Base-by-base conservation (phyloP, 1,140 invertebrate species). In the Atta colombica region DNA sequence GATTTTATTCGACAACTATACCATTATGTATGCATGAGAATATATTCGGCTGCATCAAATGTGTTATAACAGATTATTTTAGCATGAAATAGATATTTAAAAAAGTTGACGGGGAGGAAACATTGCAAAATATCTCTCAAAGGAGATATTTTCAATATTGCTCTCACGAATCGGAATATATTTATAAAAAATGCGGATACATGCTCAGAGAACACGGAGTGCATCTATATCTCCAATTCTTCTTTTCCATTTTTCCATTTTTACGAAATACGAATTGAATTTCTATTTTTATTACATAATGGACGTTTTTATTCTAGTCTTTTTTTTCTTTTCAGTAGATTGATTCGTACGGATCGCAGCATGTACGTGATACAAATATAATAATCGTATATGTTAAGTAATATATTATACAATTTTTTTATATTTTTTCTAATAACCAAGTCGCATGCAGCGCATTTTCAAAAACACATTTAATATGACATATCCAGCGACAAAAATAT, bases 261-360 rank as follows among this genome's bases (percentile, higher is more conserved):
- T 51, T 45, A 31, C 28, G 12, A 82, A 72, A 82, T 72, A 60
- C 25, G 39, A 84, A 74, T 60, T 74, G 39, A 75, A 75, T 84
- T 25, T 75, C 18, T 51, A 51, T 75, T 75, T 84, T 51, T 61
- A n/a, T 45, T 45, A 12, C 45, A 21, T 61, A 39, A 35, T n/a
- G 71, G 16, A 25, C 49, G 4, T 63, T 55, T 80, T 63, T 35
- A 14, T 45, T 18, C 21, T 6, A 31, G 3, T 16, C 10, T 25
- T 31, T 25, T 51, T 25, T 65, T 8, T 10, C 18, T 74, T 61
- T 84, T 51, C n/a, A 28, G 18, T 35, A 84, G 18, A 84, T 75
- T 84, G 39, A 18, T 84, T 61, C 1, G 39, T 21, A 25, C 21
- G 16, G 18, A 39, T 21, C 16, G 25, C 10, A 28, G 5, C 12